These are phyloP conservation scores for Papilio gigon DNA, from an alignment of 2,888 invertebrate genomes.

Conservation along the genomic window DNA sequence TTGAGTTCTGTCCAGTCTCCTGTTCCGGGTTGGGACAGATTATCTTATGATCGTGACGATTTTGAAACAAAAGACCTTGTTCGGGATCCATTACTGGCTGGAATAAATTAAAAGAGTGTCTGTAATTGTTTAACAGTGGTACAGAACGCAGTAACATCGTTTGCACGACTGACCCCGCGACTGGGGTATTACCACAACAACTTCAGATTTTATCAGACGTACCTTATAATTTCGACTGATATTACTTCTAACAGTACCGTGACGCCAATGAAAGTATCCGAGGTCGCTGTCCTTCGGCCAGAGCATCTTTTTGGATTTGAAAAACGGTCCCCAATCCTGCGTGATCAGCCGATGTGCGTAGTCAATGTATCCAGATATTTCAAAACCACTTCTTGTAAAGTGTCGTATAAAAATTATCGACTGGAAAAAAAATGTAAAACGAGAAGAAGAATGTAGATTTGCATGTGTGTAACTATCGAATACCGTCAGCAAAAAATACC, in stretches of 20 bases:
- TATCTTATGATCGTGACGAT: constrained; percentile 89
- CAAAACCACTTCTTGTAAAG: constrained; percentile 86
- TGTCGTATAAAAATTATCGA: constrained; percentile 91
- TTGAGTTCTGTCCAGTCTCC: constrained; percentile 86
- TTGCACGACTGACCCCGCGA: too few species aligned
- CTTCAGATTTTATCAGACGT: too few species aligned
- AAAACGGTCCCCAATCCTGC: constrained; percentile 91
- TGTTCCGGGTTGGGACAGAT: constrained; percentile 86
- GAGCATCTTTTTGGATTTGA: constrained; percentile 84
- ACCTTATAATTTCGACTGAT: constrained; percentile 90
- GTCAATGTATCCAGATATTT: constrained; percentile 93
- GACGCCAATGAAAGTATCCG: constrained; percentile 90
- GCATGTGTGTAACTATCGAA: neutral
- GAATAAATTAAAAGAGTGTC: constrained; percentile 41
- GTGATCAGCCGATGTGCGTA: constrained; percentile 86
- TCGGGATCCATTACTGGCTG: constrained; percentile 87
- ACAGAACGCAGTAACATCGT: too few species aligned
- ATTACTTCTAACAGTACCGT: constrained; percentile 86
- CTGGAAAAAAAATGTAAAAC: constrained; percentile 62
- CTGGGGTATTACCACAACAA: too few species aligned
- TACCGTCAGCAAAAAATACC: too few species aligned
- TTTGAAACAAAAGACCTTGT: constrained; percentile 89
- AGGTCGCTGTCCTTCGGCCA: constrained; percentile 87
- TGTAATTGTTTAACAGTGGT: too few species aligned
- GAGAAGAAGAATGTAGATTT: neutral